Conservation (phyloP, 2,888 invertebrate genomes). For the Machimus rusticus region DNA sequence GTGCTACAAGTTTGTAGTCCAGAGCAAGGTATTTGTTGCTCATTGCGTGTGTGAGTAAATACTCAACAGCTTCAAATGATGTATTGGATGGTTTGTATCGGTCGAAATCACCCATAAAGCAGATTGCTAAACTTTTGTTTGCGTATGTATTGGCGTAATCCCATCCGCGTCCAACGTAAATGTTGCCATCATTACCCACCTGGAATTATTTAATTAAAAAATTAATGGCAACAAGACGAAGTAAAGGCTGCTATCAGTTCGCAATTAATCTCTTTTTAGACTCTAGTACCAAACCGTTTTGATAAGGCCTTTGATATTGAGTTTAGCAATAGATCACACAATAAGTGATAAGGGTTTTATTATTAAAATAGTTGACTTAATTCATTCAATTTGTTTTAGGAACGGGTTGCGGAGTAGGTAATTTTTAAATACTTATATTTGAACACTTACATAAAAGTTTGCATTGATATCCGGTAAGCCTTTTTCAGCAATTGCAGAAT, state of each 20-base stretch:
- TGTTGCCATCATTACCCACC: constrained; percentile 67
- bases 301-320: not conserved
- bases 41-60: constrained; percentile 62
- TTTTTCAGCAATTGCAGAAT: constrained; percentile 61
- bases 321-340: not conserved
- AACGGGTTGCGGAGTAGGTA: not conserved
- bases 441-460: constrained; percentile 60
- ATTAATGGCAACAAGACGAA: not conserved
- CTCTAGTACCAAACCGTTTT: not conserved
- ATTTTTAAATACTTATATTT: not conserved
- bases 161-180: constrained; percentile 67
- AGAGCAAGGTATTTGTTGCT: constrained; percentile 59
- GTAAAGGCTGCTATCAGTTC: constrained; percentile 1
- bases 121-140: constrained; percentile 63
- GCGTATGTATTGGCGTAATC: constrained; percentile 65
- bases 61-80: constrained; percentile 63
- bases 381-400: not conserved
- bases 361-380: not conserved
- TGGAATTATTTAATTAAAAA: constrained; percentile 50
- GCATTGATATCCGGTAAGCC: constrained; percentile 63
- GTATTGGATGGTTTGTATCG: constrained; percentile 59
- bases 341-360: not conserved
- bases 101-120: constrained; percentile 65
- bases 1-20: constrained; percentile 65
- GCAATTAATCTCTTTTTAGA: not conserved